Evolutionary conservation across 2,797 vertebrate species (phyloP).

Genomic region (Antennarius maculatus): DNA sequence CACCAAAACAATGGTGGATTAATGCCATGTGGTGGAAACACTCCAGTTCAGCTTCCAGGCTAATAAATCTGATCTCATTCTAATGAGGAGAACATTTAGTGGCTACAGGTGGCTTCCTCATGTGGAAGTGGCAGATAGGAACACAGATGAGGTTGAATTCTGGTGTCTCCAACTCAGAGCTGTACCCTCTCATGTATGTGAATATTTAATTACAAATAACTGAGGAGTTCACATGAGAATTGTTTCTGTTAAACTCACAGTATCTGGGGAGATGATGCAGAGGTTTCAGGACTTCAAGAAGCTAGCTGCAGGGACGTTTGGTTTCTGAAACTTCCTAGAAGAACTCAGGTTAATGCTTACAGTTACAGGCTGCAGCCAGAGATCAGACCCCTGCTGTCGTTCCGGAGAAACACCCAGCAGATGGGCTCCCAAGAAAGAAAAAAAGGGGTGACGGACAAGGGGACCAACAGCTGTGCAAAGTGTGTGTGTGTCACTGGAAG

Average conservation of each 20-base stretch:
- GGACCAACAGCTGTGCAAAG: constrained; percentile 19
- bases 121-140: neutral
- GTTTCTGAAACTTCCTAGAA: constrained; percentile 57
- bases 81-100: neutral
- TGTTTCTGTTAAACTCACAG: neutral
- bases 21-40: neutral
- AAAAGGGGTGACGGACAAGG: constrained; percentile 34
- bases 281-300: constrained; percentile 22
- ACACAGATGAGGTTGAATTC: constrained; percentile 66
- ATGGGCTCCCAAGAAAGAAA: constrained; percentile 58
- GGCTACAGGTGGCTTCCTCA: constrained; percentile 23
- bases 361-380: constrained; percentile 76
- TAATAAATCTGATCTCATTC: neutral
- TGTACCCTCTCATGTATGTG: constrained; percentile 69
- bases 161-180: constrained; percentile 67
- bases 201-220: constrained; percentile 24
- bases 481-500: constrained; percentile 18
- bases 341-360: constrained; percentile 65
- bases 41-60: constrained; percentile 1
- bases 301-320: constrained; percentile 27
- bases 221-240: neutral
- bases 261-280: constrained; percentile 10
- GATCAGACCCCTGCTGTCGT: constrained; percentile 41
- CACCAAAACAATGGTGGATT: no score
- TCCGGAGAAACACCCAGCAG: constrained; percentile 55